Evolutionary conservation across 2,888 invertebrate species (phyloP).

Genomic region (Minunthozetes semirufus): DNA sequence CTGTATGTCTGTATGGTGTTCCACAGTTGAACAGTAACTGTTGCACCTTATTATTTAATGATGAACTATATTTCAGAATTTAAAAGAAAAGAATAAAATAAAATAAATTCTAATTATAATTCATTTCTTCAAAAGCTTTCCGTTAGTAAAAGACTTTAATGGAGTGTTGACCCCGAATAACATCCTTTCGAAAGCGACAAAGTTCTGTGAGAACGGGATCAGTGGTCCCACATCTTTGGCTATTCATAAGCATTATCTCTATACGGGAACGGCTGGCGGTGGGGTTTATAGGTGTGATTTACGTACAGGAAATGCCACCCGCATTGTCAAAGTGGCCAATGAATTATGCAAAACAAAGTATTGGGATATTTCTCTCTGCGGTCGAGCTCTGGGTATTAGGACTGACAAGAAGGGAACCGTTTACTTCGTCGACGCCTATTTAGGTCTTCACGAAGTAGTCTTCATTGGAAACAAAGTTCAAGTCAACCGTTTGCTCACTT

Average conservation of each 20-base stretch:
- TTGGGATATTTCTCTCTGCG: slow-evolving; percentile 42
- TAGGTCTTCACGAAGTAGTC: slow-evolving; percentile 39
- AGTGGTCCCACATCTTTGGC: slow-evolving; percentile 74
- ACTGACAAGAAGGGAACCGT: slow-evolving; percentile 41
- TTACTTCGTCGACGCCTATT: slow-evolving; percentile 42
- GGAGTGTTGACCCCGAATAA: slow-evolving; percentile 60
- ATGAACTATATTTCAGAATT: too few relatives aligned
- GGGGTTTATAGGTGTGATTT: slow-evolving; percentile 63
- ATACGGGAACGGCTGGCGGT: slow-evolving; percentile 70
- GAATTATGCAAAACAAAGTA: slow-evolving; percentile 39
- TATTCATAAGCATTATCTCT: slow-evolving; percentile 54
- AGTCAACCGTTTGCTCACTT: slow-evolving; percentile 30
- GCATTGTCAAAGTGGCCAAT: slow-evolving; percentile 37
- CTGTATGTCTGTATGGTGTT: too few relatives aligned
- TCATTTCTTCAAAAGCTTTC: slow-evolving; percentile 2
- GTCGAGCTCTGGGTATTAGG: slow-evolving; percentile 42
- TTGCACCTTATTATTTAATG: too few relatives aligned
- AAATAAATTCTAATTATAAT: not conserved
- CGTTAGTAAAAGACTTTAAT: slow-evolving; percentile 48
- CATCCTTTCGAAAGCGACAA: slow-evolving; percentile 61
- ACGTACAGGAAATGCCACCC: slow-evolving; percentile 47
- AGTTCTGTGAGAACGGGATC: slow-evolving; percentile 61
- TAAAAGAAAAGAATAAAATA: too few relatives aligned
- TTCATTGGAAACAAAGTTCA: slow-evolving; percentile 29
- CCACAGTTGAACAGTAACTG: too few relatives aligned